Evolutionary conservation across 2,888 invertebrate genomes (phyloP).

Genomic region (Microplitis deprimator): DNA sequence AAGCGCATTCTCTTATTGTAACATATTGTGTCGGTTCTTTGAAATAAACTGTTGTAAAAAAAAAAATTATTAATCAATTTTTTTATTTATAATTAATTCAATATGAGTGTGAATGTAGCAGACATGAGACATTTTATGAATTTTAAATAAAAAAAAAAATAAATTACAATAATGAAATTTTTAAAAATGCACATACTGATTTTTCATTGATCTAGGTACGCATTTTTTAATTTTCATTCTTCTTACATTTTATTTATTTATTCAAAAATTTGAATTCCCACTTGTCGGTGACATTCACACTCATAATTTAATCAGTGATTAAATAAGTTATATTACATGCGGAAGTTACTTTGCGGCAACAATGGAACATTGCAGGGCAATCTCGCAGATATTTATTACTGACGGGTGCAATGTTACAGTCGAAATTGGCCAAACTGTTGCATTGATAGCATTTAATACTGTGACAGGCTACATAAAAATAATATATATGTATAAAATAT

Average conservation of each 20-base stretch:
- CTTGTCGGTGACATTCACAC: too few relatives aligned
- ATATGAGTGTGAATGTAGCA: background rate
- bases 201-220: too few relatives aligned
- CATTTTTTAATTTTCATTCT: too few relatives aligned
- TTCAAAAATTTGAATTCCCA: too few relatives aligned
- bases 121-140: too few relatives aligned
- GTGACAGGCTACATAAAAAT: conserved; percentile 50
- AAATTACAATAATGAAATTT: too few relatives aligned
- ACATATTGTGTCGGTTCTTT: conserved; percentile 52
- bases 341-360: conserved; percentile 58
- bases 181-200: too few relatives aligned
- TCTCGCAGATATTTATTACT: conserved; percentile 52
- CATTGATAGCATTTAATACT: conserved; percentile 60
- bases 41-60: conserved; percentile 57
- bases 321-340: conserved; percentile 50
- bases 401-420: conserved; percentile 50
- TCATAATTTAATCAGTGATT: background rate
- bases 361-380: conserved; percentile 53
- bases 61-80: background rate
- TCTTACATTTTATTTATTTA: too few relatives aligned
- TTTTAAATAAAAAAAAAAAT: too few relatives aligned
- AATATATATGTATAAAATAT: background rate
- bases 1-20: conserved; percentile 58
- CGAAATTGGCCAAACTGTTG: conserved; percentile 52
- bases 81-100: background rate